Evolutionary conservation across 2,888 invertebrate genomes (phyloP), one percentile per base, ranked within the genome.

Genomic region (Sycophila texana): DNA sequence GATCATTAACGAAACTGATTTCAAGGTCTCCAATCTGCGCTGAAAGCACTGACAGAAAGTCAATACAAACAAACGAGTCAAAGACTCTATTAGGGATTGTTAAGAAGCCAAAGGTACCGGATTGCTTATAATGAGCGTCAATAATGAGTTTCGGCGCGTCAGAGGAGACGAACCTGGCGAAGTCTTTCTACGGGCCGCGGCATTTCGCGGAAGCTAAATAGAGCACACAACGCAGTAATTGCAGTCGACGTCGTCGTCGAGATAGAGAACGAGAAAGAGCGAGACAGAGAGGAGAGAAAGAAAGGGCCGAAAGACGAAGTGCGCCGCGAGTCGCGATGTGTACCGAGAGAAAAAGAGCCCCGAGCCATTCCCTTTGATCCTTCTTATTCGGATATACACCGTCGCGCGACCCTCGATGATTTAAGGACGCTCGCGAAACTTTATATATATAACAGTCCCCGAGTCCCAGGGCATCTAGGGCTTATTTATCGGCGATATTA

Each of bases 151-250:
- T 22, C 71, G 78, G 70, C 63, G 53, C 30, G 39, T 10, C 39
- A 39, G 39, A 39, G 39, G 39, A 39, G 10, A 22, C 5, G n/a
- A 76, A 79, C 83, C 85, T 83, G 82, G 82, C 84, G 84, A 86
- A 85, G 83, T 81, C 83, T 84, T 85, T 86, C 87, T 87, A 88
- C 87, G 87, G 84, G 77, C 85, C 85, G 86, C 84, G 85, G 84
- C 84, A 84, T 81, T 86, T 86, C 85, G 84, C 83, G 83, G 85
- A 86, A 86, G 85, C 86, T 86, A 86, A 88, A 88, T 86, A 87
- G 87, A 87, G 85, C 85, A 86, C 84, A 84, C 85, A 84, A 86
- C 87, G 84, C 84, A 84, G 86, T 87, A 89, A 88, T 89, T 89
- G 88, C 86, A 85, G 86, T 80, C 86, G 85, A 84, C 84, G 81